These are phyloP conservation scores for Bujurquina vittata DNA, from an alignment of 2,113 vertebrate species.

Conservation along the genomic window DNA sequence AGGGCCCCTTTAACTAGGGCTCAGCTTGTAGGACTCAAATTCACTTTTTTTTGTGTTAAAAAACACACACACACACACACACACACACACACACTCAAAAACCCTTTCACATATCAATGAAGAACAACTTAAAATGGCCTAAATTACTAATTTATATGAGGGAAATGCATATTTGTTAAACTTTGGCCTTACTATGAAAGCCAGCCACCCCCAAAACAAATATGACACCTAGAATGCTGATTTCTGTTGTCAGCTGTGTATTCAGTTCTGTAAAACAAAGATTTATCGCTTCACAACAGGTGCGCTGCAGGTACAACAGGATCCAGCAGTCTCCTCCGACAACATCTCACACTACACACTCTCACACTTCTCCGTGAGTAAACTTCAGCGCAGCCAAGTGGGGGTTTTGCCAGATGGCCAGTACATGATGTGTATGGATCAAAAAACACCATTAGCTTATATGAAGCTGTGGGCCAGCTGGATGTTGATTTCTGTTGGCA, in stretches of 20 bases:
- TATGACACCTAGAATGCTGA: background rate
- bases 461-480: slow-evolving; percentile 52
- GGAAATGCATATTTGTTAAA: background rate
- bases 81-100: background rate
- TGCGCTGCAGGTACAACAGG: background rate
- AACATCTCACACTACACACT: slow-evolving; percentile 9
- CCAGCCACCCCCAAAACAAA: no score
- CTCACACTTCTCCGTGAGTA: slow-evolving; percentile 31
- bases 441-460: slow-evolving; percentile 63
- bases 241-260: background rate
- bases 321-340: background rate
- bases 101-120: background rate
- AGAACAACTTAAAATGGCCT: background rate
- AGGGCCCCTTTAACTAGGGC: background rate
- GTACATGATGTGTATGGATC: slow-evolving; percentile 39
- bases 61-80: no score
- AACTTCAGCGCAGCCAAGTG: slow-evolving; percentile 43
- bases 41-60: background rate
- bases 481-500: slow-evolving; percentile 47
- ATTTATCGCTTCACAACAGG: background rate
- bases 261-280: background rate
- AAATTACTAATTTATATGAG: background rate
- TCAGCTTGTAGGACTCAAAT: slow-evolving; percentile 6
- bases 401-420: slow-evolving; percentile 59
- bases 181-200: no score